A percentile compares a stretch with the other conserved stretches of the same genome.
These are phyloP conservation scores for Drosophila carrolli DNA, from an alignment of 1,140 invertebrate genomes.

Conservation along the genomic window DNA sequence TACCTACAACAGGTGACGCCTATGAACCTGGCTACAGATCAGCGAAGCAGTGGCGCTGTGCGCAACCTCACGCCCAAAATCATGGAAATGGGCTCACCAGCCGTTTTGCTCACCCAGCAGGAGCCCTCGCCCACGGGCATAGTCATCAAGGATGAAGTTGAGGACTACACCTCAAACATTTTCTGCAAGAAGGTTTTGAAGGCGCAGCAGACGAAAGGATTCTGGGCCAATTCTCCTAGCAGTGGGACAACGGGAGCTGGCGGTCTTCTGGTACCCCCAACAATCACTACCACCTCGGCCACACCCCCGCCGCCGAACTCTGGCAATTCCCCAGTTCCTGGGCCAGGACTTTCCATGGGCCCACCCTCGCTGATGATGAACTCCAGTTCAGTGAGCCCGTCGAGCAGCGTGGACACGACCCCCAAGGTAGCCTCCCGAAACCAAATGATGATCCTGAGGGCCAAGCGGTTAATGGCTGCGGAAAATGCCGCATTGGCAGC, in stretches of 20 bases:
- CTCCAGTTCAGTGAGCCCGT: slow-evolving; percentile 69
- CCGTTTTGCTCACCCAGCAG: slow-evolving; percentile 22
- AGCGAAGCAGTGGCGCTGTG: slow-evolving; percentile 60
- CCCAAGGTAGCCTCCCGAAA: slow-evolving; percentile 76
- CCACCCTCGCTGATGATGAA: slow-evolving; percentile 72
- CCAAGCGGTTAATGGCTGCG: slow-evolving; percentile 55
- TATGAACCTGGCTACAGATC: slow-evolving; percentile 75
- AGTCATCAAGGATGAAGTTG: slow-evolving; percentile 79
- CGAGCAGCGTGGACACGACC: slow-evolving; percentile 59
- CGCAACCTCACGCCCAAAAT: slow-evolving; percentile 82
- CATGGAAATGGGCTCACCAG: slow-evolving; percentile 54
- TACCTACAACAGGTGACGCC: slow-evolving; percentile 62
- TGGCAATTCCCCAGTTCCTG: slow-evolving; percentile 15
- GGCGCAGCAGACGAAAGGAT: slow-evolving; percentile 82
- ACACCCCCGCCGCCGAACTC: slow-evolving; percentile 60
- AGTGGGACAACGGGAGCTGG: slow-evolving; percentile 39
- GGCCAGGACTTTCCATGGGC: slow-evolving; percentile 61
- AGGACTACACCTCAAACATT: slow-evolving; percentile 76
- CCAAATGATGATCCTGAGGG: slow-evolving; percentile 62
- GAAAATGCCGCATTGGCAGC: slow-evolving; percentile 63
- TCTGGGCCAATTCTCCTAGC: slow-evolving; percentile 77
- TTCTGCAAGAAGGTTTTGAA: slow-evolving; percentile 84
- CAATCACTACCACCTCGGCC: slow-evolving; percentile 70
- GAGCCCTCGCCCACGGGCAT: slow-evolving; percentile 47
- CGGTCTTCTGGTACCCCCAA: slow-evolving; percentile 56